phyloP scores from a whole-genome alignment of 2,113 vertebrate species.

The Microcebus griseorufus region DNA sequence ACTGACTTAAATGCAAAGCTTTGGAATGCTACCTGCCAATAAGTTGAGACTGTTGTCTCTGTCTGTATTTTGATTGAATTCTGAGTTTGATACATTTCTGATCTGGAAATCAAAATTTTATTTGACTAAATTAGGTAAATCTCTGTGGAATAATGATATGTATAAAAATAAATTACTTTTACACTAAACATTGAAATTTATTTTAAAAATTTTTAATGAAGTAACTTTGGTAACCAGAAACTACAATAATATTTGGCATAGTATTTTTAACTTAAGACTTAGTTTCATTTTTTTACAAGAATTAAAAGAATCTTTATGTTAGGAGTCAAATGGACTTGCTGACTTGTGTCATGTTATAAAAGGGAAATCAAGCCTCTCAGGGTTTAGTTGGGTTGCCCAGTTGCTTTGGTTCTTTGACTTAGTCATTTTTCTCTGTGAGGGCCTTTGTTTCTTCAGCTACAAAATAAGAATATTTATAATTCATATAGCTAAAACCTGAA shows the following conservation, averaged over 20 bases:
- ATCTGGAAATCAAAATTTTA: constrained; percentile 43
- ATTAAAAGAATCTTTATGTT: background rate
- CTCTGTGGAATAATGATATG: background rate
- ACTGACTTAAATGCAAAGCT: background rate
- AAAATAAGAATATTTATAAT: background rate
- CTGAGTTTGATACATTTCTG: background rate
- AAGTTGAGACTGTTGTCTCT: background rate
- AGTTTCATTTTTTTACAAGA: background rate
- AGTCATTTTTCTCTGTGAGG: background rate
- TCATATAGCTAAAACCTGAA: background rate
- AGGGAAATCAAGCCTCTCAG: background rate
- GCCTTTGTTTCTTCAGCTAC: background rate
- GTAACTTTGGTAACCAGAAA: background rate
- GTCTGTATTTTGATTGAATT: background rate
- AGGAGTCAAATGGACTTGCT: background rate
- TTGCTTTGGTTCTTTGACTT: background rate
- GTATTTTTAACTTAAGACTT: background rate
- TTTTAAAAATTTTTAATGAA: constrained; percentile 13
- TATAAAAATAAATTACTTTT: constrained; percentile 10
- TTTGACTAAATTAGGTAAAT: background rate
- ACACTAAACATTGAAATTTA: background rate
- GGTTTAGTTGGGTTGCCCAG: background rate
- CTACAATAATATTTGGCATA: background rate
- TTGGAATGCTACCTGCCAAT: background rate
- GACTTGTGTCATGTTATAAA: background rate